Percentiles rank a stretch among this genome's conserved stretches.
Conservation (phyloP, 2,113 vertebrate species). For the Silurus meridionalis region DNA sequence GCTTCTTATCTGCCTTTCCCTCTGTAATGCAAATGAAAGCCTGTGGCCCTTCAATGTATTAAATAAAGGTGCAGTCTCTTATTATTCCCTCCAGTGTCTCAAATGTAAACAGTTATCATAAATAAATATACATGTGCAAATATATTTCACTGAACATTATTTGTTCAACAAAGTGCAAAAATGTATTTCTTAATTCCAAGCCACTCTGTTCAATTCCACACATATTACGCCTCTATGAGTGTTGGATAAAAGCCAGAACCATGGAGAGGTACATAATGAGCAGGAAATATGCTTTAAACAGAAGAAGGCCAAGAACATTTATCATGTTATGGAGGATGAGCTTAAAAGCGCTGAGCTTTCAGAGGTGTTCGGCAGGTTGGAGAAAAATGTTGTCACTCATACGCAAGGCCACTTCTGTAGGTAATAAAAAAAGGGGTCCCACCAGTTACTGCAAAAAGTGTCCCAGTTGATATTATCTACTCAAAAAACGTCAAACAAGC, state of each 20-base stretch:
- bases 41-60: conserved; percentile 18
- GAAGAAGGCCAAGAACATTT: background rate
- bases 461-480: background rate
- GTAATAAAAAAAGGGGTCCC: background rate
- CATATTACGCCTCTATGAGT: background rate
- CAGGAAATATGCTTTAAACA: conserved; percentile 13
- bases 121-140: background rate
- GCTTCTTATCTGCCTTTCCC: conserved; percentile 18
- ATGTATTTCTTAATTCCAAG: background rate
- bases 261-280: conserved; percentile 21
- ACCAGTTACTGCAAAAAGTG: background rate
- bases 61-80: background rate
- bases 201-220: background rate
- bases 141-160: background rate
- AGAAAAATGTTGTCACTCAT: background rate
- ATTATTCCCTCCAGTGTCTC: background rate
- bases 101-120: background rate
- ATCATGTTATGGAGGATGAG: background rate
- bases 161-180: background rate
- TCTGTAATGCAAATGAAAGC: conserved; percentile 29
- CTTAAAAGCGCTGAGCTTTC: conserved; percentile 28
- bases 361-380: conserved; percentile 22
- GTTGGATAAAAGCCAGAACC: conserved; percentile 22
- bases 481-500: background rate
- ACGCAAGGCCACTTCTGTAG: conserved; percentile 12